Conservation (phyloP, 2,113 vertebrate species). For the Zosterops lateralis region DNA sequence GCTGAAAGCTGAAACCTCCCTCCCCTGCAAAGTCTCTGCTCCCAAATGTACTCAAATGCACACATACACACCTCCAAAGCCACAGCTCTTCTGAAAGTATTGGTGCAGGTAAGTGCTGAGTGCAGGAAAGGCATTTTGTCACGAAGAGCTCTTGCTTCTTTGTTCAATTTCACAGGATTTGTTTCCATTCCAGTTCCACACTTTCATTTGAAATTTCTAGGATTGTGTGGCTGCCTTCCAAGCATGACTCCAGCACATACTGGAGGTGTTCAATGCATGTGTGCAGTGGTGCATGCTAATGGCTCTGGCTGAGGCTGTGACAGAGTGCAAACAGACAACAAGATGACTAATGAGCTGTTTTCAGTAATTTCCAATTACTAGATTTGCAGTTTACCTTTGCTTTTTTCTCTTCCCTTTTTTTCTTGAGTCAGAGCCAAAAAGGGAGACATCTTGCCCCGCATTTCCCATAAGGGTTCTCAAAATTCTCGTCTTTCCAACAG, state of each 20-base stretch:
- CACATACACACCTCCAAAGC: background rate
- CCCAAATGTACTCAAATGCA: background rate
- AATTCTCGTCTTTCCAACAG: background rate
- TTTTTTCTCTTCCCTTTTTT: background rate
- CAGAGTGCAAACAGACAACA: slow-evolving; percentile 64
- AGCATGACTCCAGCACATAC: slow-evolving; percentile 60
- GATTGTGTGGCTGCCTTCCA: slow-evolving; percentile 64
- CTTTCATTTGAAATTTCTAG: slow-evolving; percentile 61
- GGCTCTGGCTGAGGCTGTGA: slow-evolving; percentile 40
- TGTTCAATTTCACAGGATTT: background rate
- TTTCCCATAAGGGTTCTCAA: slow-evolving; percentile 5
- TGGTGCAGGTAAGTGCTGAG: background rate
- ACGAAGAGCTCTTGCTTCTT: background rate
- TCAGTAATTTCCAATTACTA: slow-evolving; percentile 63
- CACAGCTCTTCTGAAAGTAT: background rate
- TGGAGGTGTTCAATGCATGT: slow-evolving; percentile 61
- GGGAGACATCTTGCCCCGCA: background rate
- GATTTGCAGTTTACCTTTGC: slow-evolving; percentile 54
- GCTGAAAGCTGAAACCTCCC: slow-evolving; percentile 2
- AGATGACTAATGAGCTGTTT: slow-evolving; percentile 67
- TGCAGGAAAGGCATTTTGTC: background rate
- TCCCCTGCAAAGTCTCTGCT: background rate
- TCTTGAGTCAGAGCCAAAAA: slow-evolving; percentile 39
- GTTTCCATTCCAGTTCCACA: slow-evolving; percentile 44
- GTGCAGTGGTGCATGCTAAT: slow-evolving; percentile 68